Evolutionary conservation across 2,113 vertebrate species (phyloP).

Genomic region (Xenus cinereus): DNA sequence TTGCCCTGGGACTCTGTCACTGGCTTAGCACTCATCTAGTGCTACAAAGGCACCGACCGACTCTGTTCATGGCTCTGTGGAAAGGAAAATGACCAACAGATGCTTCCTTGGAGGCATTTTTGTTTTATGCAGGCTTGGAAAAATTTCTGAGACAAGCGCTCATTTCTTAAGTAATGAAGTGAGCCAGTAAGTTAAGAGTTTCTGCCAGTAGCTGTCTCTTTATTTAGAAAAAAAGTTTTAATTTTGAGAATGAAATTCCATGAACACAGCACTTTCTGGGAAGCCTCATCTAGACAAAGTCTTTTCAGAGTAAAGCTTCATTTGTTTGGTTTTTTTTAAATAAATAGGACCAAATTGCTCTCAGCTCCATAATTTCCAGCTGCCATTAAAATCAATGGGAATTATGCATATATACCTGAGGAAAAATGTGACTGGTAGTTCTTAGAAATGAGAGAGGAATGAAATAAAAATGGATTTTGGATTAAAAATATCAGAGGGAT

Average conservation of each 20-base stretch:
- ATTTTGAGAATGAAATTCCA: background rate
- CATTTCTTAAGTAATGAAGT: background rate
- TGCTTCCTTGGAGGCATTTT: background rate
- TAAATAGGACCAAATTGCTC: background rate
- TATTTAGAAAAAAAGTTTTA: background rate
- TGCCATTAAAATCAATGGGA: background rate
- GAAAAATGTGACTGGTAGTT: background rate
- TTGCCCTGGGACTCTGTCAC: background rate
- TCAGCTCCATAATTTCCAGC: background rate
- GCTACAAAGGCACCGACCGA: background rate
- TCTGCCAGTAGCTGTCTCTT: background rate
- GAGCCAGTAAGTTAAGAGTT: background rate
- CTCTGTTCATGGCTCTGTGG: background rate
- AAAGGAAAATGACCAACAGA: background rate
- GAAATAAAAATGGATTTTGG: constrained; percentile 24
- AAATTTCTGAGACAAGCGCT: background rate
- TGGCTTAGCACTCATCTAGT: background rate
- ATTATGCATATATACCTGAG: background rate
- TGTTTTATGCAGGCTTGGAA: background rate
- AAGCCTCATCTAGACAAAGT: background rate
- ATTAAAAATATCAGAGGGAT: constrained; percentile 11
- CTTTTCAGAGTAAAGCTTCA: background rate
- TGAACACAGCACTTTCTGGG: background rate
- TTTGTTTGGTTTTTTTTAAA: background rate
- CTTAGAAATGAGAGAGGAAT: background rate